These are phyloP conservation scores for Lepidurus apus DNA, from an alignment of 1,140 invertebrate species.

Conservation along the genomic window DNA sequence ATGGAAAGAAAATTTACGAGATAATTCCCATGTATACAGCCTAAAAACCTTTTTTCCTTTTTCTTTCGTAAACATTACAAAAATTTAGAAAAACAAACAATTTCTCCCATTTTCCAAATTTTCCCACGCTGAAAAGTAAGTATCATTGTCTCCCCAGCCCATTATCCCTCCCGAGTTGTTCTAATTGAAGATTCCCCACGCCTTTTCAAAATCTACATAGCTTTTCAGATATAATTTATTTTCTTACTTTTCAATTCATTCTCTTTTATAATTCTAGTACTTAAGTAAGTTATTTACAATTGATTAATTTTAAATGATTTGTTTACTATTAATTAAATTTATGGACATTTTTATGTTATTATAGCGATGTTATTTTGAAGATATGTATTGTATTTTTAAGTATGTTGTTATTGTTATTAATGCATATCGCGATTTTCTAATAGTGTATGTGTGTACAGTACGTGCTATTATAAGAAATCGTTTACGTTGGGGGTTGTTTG, in stretches of 20 bases:
- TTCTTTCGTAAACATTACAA: neutral
- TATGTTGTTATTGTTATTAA: neutral
- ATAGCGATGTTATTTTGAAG: too few relatives aligned
- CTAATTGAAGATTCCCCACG: too few relatives aligned
- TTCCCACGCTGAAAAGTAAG: neutral
- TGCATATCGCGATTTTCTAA: neutral
- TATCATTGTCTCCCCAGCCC: neutral
- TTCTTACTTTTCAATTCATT: too few relatives aligned
- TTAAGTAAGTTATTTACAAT: too few relatives aligned
- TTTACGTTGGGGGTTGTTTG: neutral
- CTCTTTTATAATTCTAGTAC: too few relatives aligned
- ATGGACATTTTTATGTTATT: too few relatives aligned
- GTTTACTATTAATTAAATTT: too few relatives aligned
- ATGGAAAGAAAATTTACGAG: conserved; percentile 22
- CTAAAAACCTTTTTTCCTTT: neutral
- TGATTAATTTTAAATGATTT: too few relatives aligned
- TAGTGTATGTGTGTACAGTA: neutral
- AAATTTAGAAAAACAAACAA: neutral
- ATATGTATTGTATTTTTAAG: neutral
- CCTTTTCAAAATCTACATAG: too few relatives aligned
- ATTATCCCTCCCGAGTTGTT: neutral
- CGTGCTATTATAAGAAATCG: neutral
- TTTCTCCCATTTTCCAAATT: neutral
- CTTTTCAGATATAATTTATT: too few relatives aligned
- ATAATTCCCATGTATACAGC: neutral